These are phyloP conservation scores for Oreochromis grahami DNA, from an alignment of 2,797 vertebrate genomes.

Conservation along the genomic window DNA sequence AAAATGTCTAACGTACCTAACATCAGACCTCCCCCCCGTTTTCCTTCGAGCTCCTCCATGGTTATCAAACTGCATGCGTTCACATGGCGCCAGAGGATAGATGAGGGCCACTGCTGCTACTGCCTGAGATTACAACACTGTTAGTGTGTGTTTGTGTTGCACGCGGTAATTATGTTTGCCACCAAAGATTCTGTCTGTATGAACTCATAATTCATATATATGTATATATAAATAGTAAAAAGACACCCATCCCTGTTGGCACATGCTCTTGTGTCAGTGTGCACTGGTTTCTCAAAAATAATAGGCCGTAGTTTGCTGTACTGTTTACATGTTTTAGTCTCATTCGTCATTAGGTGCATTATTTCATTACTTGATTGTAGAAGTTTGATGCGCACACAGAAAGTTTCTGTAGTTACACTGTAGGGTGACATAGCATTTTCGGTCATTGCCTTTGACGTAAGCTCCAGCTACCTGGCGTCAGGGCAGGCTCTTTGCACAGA, in stretches of 20 bases:
- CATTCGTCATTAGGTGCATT: not conserved
- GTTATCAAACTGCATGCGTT: not conserved
- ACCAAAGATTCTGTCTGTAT: not conserved
- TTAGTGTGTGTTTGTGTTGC: not conserved
- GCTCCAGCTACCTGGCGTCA: slow-evolving; percentile 18
- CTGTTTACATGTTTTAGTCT: not conserved
- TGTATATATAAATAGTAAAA: not conserved
- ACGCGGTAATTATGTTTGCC: not conserved
- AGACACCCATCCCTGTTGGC: not conserved
- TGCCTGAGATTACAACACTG: not conserved
- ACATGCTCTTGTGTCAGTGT: not conserved
- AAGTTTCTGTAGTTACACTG: not conserved
- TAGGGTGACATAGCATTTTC: slow-evolving; percentile 21
- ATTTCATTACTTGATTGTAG: not conserved
- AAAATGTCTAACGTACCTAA: not conserved
- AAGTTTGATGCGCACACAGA: not conserved
- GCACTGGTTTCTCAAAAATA: not conserved
- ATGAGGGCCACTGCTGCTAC: not conserved
- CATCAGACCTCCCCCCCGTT: not conserved
- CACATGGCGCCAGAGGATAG: not conserved
- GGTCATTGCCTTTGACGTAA: not conserved
- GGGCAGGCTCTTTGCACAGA: slow-evolving; percentile 5
- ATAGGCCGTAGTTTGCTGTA: not conserved
- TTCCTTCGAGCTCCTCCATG: not conserved
- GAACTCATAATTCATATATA: not conserved